Evolutionary conservation across 2,888 invertebrate genomes (phyloP).

Genomic region (Osedax frankpressi): DNA sequence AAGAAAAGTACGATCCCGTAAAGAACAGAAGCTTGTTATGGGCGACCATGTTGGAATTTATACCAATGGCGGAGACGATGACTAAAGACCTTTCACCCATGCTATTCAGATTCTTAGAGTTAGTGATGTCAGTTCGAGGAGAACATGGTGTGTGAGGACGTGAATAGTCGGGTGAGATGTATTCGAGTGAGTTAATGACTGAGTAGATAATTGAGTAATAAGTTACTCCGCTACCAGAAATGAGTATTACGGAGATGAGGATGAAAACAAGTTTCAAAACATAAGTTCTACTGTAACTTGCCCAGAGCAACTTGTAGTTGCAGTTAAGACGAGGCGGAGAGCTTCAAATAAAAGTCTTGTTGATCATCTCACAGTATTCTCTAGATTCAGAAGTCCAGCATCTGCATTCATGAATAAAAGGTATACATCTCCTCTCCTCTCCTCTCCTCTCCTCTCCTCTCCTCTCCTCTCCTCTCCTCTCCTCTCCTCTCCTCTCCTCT

Average conservation of each 20-base stretch:
- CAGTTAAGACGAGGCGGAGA: too few species aligned
- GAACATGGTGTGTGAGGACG: constrained; percentile 10
- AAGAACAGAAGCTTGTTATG: constrained; percentile 71
- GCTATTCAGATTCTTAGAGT: constrained; percentile 67
- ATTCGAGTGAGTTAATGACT: too few species aligned
- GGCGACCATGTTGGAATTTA: constrained; percentile 62
- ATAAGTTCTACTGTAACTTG: too few species aligned
- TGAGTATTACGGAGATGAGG: too few species aligned
- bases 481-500: too few species aligned
- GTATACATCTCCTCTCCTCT: too few species aligned
- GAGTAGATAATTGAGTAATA: too few species aligned
- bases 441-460: too few species aligned
- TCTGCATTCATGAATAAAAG: constrained; percentile 64
- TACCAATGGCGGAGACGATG: constrained; percentile 63
- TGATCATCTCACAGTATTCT: constrained; percentile 56
- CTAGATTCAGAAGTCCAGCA: constrained; percentile 67
- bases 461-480: too few species aligned
- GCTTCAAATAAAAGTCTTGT: constrained; percentile 28
- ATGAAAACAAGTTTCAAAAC: too few species aligned
- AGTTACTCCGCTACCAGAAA: too few species aligned
- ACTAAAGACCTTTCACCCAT: constrained; percentile 67
- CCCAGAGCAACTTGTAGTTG: too few species aligned
- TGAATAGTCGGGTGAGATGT: constrained; percentile 21
- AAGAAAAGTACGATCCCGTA: constrained; percentile 52
- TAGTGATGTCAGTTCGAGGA: constrained; percentile 41